These are phyloP conservation scores for Octopus bimaculoides DNA, from an alignment of 1,140 invertebrate genomes.

Conservation along the genomic window DNA sequence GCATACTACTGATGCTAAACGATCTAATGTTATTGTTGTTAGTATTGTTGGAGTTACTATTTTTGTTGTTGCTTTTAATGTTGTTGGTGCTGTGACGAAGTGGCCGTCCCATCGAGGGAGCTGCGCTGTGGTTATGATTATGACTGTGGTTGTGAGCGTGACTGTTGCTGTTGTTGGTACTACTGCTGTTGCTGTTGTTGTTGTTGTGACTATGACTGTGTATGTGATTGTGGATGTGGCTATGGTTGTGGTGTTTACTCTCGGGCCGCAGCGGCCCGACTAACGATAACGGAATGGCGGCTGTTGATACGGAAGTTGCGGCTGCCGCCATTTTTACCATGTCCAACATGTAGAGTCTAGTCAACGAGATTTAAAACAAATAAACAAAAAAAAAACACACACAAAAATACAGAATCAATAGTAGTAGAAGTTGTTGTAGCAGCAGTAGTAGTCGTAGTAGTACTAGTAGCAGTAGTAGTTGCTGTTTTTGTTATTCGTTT, in stretches of 20 bases:
- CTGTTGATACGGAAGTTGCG: not conserved
- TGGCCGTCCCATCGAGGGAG: not conserved
- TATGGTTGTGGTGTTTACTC: not conserved
- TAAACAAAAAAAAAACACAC: no score
- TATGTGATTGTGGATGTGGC: no score
- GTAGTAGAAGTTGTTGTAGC: not conserved
- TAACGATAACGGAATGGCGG: not conserved
- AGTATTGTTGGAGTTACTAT: no score
- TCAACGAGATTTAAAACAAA: not conserved
- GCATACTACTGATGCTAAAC: conserved; percentile 37
- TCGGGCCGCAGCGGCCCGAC: not conserved
- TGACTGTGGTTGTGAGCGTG: no score
- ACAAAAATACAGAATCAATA: not conserved
- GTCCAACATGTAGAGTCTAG: not conserved
- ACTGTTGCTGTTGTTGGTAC: no score
- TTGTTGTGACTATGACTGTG: no score
- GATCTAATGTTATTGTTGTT: conserved; percentile 9
- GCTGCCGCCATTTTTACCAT: conserved; percentile 1
- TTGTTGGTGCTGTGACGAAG: no score
- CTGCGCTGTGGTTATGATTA: not conserved
- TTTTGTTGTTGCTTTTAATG: no score
- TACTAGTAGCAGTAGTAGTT: not conserved
- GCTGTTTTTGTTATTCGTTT: not conserved
- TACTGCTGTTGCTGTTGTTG: no score
- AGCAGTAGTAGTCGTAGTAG: not conserved